These are phyloP conservation scores for Agelastica alni DNA, from an alignment of 2,888 invertebrate species.

Conservation along the genomic window DNA sequence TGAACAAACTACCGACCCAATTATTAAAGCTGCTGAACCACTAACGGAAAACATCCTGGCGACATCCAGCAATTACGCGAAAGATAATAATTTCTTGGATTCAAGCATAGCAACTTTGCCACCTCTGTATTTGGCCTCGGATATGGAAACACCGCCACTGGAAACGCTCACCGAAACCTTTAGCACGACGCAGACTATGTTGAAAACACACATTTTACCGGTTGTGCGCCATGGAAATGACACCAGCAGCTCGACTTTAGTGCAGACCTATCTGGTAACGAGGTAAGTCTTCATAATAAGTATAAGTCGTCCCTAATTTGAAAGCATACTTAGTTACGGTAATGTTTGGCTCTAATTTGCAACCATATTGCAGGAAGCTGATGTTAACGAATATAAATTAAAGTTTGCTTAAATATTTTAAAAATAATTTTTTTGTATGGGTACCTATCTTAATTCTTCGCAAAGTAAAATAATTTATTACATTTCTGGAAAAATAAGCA, in stretches of 20 bases:
- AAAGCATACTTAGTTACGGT: conserved; percentile 15
- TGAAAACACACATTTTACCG: conserved; percentile 88
- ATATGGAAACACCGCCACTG: conserved; percentile 81
- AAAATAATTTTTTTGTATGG: no score
- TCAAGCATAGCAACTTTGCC: conserved; percentile 84
- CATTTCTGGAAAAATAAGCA: no score
- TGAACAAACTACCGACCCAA: conserved; percentile 62
- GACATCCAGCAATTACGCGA: conserved; percentile 73
- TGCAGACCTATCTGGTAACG: conserved; percentile 87
- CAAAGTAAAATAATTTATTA: no score
- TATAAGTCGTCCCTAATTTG: conserved; percentile 15
- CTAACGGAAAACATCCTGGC: conserved; percentile 87
- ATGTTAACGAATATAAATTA: no score
- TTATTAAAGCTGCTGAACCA: conserved; percentile 70
- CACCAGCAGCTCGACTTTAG: conserved; percentile 78
- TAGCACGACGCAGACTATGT: conserved; percentile 85
- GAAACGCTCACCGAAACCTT: conserved; percentile 90
- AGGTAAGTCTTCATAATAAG: conserved; percentile 52
- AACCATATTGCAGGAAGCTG: no score
- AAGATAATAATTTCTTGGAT: conserved; percentile 68
- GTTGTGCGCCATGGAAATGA: conserved; percentile 75
- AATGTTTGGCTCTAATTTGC: no score
- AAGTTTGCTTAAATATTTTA: no score
- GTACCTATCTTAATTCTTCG: no score
- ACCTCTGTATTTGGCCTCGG: conserved; percentile 74